Conservation (phyloP, 2,797 vertebrate species). For the Oryzias sinensis region DNA sequence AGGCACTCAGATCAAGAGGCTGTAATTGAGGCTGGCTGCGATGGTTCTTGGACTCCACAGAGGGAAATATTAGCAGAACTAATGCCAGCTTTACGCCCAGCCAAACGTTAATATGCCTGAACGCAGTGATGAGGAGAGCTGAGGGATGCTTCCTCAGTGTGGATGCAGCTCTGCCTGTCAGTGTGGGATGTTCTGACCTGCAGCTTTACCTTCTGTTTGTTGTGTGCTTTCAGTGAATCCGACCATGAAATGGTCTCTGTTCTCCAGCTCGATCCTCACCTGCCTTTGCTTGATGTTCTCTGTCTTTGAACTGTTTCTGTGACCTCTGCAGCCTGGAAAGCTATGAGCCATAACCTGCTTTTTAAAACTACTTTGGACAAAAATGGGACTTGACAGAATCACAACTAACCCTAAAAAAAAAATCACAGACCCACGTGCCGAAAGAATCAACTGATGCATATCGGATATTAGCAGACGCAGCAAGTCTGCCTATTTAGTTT, state of each 20-base stretch:
- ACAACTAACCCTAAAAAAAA: background rate
- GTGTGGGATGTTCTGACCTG: slow-evolving; percentile 41
- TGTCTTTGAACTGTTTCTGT: slow-evolving; percentile 40
- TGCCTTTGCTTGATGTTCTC: slow-evolving; percentile 29
- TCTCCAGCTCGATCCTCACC: slow-evolving; percentile 11
- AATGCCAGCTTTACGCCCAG: slow-evolving; percentile 47
- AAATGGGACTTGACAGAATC: slow-evolving; percentile 11
- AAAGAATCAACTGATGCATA: background rate
- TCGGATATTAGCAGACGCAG: background rate
- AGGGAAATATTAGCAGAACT: slow-evolving; percentile 60
- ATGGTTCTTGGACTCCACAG: slow-evolving; percentile 35
- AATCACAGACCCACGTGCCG: background rate
- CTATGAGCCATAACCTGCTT: slow-evolving; percentile 8
- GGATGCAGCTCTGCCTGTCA: too few species aligned
- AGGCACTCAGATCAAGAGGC: slow-evolving; percentile 50
- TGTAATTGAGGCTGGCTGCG: slow-evolving; percentile 65
- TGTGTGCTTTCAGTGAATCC: slow-evolving; percentile 18
- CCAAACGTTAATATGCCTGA: slow-evolving; percentile 30
- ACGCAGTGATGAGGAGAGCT: slow-evolving; percentile 33
- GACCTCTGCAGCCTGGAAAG: slow-evolving; percentile 20
- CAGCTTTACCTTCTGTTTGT: slow-evolving; percentile 42
- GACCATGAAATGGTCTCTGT: slow-evolving; percentile 19
- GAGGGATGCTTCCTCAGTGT: slow-evolving; percentile 7
- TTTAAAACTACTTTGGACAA: slow-evolving; percentile 11
- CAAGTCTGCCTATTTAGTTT: too few species aligned